Evolutionary conservation across 2,888 invertebrate genomes (phyloP).

Genomic region (Mythimna albipuncta): DNA sequence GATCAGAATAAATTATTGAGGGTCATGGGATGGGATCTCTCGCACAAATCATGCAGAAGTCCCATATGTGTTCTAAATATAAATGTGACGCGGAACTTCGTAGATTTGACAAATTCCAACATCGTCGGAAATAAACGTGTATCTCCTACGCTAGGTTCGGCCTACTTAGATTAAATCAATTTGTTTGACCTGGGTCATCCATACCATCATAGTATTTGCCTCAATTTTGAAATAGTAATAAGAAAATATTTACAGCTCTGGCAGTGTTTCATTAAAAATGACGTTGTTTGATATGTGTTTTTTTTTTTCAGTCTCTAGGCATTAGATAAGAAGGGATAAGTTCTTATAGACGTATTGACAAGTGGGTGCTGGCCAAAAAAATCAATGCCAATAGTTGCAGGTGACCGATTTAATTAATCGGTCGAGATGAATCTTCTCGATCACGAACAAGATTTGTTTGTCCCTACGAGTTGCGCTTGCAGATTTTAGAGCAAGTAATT

Average conservation of each 20-base stretch:
- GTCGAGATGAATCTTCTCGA: constrained; percentile 45
- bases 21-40: constrained; percentile 58
- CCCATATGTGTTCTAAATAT: constrained; percentile 42
- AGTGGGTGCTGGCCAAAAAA: constrained; percentile 59
- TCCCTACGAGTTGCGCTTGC: constrained; percentile 46
- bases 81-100: constrained; percentile 35
- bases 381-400: constrained; percentile 63
- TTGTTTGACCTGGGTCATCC: constrained; percentile 36
- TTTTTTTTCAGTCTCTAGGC: constrained; percentile 12
- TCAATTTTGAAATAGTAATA: constrained; percentile 40
- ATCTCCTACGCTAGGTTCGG: constrained; percentile 12
- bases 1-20: constrained; percentile 76
- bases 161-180: constrained; percentile 23
- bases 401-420: constrained; percentile 50
- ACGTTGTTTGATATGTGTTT: constrained; percentile 1
- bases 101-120: constrained; percentile 21
- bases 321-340: constrained; percentile 40
- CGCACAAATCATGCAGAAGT: constrained; percentile 57
- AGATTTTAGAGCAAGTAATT: constrained; percentile 71
- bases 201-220: constrained; percentile 17
- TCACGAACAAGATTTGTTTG: constrained; percentile 26
- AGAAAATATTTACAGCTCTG: constrained; percentile 13
- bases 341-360: constrained; percentile 53
- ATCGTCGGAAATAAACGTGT: constrained; percentile 22
- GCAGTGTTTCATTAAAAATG: constrained; percentile 14